phyloP scores from a whole-genome alignment of 2,888 invertebrate genomes.

The Tryphoninae sp. region DNA sequence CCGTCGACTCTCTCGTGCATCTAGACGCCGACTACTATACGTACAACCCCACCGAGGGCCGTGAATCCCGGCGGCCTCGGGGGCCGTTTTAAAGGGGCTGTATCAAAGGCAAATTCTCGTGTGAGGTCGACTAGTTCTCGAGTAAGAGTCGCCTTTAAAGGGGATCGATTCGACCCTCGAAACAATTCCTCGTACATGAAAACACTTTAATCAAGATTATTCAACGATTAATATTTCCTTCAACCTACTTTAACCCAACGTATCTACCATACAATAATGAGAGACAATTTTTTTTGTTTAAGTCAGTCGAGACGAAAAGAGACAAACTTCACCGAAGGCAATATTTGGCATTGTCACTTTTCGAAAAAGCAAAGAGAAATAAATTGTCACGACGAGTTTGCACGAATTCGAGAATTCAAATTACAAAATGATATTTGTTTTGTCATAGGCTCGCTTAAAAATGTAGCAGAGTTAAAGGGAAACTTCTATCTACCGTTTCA shows the following conservation, averaged over 20 bases:
- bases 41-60: slow-evolving; percentile 53
- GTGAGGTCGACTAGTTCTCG: neutral
- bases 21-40: slow-evolving; percentile 57
- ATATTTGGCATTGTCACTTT: slow-evolving; percentile 14
- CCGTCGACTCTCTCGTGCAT: slow-evolving; percentile 53
- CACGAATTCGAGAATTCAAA: slow-evolving; percentile 12
- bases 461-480: slow-evolving; percentile 32
- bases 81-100: slow-evolving; percentile 64
- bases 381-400: neutral
- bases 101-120: slow-evolving; percentile 43
- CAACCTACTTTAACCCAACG: neutral
- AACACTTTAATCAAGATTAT: neutral
- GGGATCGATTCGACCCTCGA: slow-evolving; percentile 37
- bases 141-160: slow-evolving; percentile 32
- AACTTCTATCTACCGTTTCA: neutral
- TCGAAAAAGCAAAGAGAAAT: neutral
- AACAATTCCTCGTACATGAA: neutral
- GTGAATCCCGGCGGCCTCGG: slow-evolving; percentile 64
- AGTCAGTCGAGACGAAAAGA: no score
- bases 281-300: no score
- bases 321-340: neutral
- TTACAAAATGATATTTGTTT: neutral
- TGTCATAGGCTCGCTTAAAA: neutral
- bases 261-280: neutral
- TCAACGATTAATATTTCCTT: slow-evolving; percentile 2